Evolutionary conservation across 2,797 vertebrate species (phyloP), one percentile per base, ranked within the genome.

Genomic region (Cynopterus sphinx): DNA sequence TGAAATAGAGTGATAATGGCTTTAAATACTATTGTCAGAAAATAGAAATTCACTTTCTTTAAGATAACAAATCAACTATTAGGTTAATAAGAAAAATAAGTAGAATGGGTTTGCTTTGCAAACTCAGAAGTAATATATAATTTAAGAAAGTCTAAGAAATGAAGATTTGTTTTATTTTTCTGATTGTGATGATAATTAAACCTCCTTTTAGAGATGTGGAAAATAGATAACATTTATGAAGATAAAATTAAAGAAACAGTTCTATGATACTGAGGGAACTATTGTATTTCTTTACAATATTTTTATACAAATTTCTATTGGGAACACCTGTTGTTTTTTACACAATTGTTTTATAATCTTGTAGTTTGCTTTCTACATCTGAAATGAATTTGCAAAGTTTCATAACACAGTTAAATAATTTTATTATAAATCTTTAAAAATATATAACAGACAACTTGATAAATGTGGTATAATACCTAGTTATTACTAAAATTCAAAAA

Each of bases 11-110:
- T 65, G 22, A 28, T 79, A 93, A 79, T 68, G 22, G 1, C 24
- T 84, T 71, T 88, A 67, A 43, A 75, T 7, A 19, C 10, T 53
- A 39, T 91, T 84, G 91, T 93, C 9, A 79, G 70, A 53, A 91
- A 87, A 79, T 84, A 7, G 3, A 88, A 93, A 85, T 87, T 83
- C 26, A 73, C 31, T 57, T 87, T 82, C 71, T 84, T 6, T 90
- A 77, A 84, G 49, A 79, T 91, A 68, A 33, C 36, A 73, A 82
- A 91, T 65, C 43, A 92, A 39, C 55, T 87, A 21, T 84, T 83
- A 83, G 46, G 4, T 90, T 96, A 87, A 87, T 67, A 75, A 57
- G 46, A 65, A 84, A 63, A 31, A 61, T 31, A 88, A 46, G n/a
- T 51, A 75, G 39, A 85, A 65, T 55, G 22, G 8, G 12, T 68